Percentiles rank a stretch among this genome's conserved stretches.
These are phyloP conservation scores for Lamellibrachia satsuma DNA, from an alignment of 2,888 invertebrate species.

Conservation along the genomic window DNA sequence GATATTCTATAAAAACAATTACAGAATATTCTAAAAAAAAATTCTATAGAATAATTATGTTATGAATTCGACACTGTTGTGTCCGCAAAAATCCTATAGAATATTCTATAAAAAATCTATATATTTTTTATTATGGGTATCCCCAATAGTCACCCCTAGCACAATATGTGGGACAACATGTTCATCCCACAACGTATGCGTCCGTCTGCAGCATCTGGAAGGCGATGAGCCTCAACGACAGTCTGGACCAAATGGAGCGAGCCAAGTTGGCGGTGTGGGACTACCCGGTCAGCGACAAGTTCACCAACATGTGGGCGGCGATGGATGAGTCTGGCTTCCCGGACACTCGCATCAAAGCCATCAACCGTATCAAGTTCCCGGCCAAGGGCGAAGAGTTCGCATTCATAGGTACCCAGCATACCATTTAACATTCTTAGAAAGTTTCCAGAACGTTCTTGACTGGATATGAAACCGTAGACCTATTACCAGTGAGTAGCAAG, in stretches of 20 bases:
- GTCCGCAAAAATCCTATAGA: too few relatives aligned
- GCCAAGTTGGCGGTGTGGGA: conserved; percentile 98
- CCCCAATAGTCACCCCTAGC: neutral
- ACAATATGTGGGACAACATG: neutral
- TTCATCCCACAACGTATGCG: neutral
- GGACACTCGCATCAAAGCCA: conserved; percentile 79
- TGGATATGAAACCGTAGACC: too few relatives aligned
- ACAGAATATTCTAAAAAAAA: too few relatives aligned
- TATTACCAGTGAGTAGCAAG: too few relatives aligned
- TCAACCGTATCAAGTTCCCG: conserved; percentile 73
- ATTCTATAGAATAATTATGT: neutral
- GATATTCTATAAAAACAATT: too few relatives aligned
- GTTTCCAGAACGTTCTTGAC: too few relatives aligned
- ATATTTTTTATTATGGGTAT: too few relatives aligned
- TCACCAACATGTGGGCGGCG: conserved; percentile 98
- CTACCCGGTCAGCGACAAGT: conserved; percentile 97
- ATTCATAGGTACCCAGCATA: conserved; percentile 74
- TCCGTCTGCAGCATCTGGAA: conserved; percentile 85
- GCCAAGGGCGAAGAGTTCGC: conserved; percentile 80
- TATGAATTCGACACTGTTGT: neutral
- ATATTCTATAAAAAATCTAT: too few relatives aligned
- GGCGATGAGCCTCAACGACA: conserved; percentile 95
- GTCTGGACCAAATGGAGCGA: conserved; percentile 85
- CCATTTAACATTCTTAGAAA: too few relatives aligned
- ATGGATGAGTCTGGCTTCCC: conserved; percentile 89